Conservation (phyloP, 2,113 vertebrate species). For the Phasianus colchicus region DNA sequence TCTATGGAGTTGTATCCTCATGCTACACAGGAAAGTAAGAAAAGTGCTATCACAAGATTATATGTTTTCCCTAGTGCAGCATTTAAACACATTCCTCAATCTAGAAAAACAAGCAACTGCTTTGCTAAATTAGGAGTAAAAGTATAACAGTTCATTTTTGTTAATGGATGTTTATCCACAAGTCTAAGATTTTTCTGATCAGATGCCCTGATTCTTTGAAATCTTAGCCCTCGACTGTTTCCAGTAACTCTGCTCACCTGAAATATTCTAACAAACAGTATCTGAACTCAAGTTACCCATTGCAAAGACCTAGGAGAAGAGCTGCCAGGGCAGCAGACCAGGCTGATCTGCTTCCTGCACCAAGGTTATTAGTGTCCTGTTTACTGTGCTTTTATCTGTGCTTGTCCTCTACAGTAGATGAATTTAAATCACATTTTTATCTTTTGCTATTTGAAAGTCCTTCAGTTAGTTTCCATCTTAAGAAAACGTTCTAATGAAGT, state of each 20-base stretch:
- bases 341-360: conserved; percentile 7
- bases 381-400: conserved; percentile 55
- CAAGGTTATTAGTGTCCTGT: conserved; percentile 11
- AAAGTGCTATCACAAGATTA: not conserved
- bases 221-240: not conserved
- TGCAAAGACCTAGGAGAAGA: not conserved
- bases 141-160: not conserved
- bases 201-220: not conserved
- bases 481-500: conserved; percentile 18
- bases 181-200: not conserved
- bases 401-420: conserved; percentile 56
- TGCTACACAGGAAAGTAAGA: not conserved
- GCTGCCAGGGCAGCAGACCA: not conserved
- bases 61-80: not conserved
- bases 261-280: not conserved
- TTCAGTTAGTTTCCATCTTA: conserved; percentile 17
- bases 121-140: not conserved
- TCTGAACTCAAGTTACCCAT: not conserved
- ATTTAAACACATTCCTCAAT: not conserved
- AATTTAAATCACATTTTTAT: conserved; percentile 54
- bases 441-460: conserved; percentile 11
- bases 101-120: not conserved
- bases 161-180: not conserved
- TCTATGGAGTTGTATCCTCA: not conserved
- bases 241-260: not conserved